Percentiles rank a stretch among this genome's conserved stretches.
These are phyloP conservation scores for Cercopithecus mona DNA, from an alignment of 2,113 vertebrate species.

Conservation along the genomic window DNA sequence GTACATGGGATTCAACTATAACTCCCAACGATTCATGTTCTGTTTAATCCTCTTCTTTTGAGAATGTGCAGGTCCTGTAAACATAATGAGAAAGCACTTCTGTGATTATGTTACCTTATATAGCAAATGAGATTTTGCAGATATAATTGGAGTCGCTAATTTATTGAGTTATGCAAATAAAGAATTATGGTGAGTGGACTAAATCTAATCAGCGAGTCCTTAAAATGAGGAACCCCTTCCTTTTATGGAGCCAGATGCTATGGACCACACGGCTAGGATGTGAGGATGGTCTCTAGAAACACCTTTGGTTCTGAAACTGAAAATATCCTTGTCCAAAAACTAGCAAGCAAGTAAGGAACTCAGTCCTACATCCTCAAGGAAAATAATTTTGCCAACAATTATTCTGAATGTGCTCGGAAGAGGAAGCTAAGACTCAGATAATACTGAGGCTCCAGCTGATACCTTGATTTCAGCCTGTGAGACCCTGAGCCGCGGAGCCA, in stretches of 20 bases:
- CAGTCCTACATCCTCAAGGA: neutral
- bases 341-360: neutral
- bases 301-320: neutral
- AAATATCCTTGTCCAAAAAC: neutral
- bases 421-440: neutral
- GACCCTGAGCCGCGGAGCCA: neutral
- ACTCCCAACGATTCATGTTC: neutral
- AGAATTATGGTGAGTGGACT: neutral
- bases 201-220: neutral
- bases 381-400: neutral
- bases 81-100: neutral
- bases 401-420: neutral
- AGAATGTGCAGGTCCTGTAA: neutral
- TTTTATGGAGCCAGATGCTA: neutral
- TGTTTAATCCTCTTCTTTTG: neutral
- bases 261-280: fast-evolving
- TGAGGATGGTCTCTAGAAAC: neutral
- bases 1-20: neutral
- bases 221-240: neutral
- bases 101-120: neutral
- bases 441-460: fast-evolving
- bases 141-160: neutral
- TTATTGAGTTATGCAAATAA: neutral
- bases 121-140: neutral
- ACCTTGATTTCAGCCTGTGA: neutral